These are phyloP conservation scores for Clarias batrachus DNA, from an alignment of 2,113 vertebrate species.

Conservation along the genomic window DNA sequence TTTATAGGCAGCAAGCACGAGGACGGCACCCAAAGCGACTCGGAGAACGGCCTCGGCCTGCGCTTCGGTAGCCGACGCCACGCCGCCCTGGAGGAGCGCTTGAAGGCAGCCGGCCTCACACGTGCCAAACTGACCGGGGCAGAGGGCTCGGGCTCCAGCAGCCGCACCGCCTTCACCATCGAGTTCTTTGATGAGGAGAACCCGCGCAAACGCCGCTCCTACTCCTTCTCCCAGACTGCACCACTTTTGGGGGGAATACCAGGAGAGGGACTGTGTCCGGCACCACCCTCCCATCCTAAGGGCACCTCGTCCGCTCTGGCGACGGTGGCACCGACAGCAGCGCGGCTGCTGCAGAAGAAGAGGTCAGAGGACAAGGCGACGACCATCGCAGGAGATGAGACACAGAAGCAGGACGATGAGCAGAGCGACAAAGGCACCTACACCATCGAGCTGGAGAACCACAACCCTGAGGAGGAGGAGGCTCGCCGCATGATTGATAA, in stretches of 20 bases:
- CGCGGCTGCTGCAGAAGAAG: constrained; percentile 86
- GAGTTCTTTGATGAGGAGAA: constrained; percentile 92
- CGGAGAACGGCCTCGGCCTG: constrained; percentile 86
- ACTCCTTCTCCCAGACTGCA: constrained; percentile 90
- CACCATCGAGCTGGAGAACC: constrained; percentile 93
- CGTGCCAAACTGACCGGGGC: constrained; percentile 67
- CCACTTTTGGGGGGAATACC: constrained; percentile 68
- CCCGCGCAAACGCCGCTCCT: constrained; percentile 87
- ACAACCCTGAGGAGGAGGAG: constrained; percentile 89
- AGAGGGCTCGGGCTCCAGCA: constrained; percentile 61
- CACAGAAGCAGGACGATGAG: constrained; percentile 80
- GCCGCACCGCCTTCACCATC: constrained; percentile 90
- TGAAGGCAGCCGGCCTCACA: constrained; percentile 77
- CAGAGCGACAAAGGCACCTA: constrained; percentile 96
- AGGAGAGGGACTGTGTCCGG: constrained; percentile 79
- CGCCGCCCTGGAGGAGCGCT: constrained; percentile 83
- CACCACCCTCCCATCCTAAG: constrained; percentile 79
- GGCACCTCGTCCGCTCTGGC: constrained; percentile 72
- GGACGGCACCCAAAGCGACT: constrained; percentile 96
- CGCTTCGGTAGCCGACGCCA: constrained; percentile 82
- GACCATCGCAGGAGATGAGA: constrained; percentile 79
- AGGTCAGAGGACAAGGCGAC: constrained; percentile 88
- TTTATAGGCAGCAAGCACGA: constrained; percentile 92
- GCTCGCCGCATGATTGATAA: constrained; percentile 96
- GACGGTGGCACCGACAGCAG: constrained; percentile 76